Percentiles rank a stretch among this genome's conserved stretches.
phyloP scores from a whole-genome alignment of 1,140 invertebrate species.

The Drosophila gunungcola region DNA sequence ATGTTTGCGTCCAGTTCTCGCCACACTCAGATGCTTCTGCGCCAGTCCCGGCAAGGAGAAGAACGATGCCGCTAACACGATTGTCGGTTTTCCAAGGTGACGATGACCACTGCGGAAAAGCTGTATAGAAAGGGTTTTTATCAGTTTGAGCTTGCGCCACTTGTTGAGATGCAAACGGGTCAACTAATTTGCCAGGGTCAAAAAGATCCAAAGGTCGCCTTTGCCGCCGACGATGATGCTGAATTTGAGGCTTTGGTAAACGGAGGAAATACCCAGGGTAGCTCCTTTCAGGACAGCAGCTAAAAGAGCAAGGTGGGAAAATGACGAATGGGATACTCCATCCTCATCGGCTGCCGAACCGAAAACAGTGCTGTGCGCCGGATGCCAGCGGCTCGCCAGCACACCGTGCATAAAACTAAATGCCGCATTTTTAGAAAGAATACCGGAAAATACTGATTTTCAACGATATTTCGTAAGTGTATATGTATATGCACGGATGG shows the following conservation, averaged over 20 bases:
- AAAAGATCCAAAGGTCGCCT: slow-evolving; percentile 88
- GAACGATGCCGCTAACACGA: too few species aligned
- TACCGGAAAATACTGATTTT: too few species aligned
- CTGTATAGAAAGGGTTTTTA: too few species aligned
- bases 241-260: slow-evolving; percentile 64
- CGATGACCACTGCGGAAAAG: too few species aligned
- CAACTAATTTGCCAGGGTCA: slow-evolving; percentile 93
- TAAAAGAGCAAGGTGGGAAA: slow-evolving; percentile 36
- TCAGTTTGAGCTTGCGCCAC: slow-evolving; percentile 89
- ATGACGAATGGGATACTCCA: slow-evolving; percentile 4
- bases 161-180: slow-evolving; percentile 68
- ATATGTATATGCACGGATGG: too few species aligned
- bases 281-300: background rate
- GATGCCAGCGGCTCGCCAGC: slow-evolving; percentile 70
- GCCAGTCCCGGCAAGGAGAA: slow-evolving; percentile 35
- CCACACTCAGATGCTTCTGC: slow-evolving; percentile 14
- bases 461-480: too few species aligned
- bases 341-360: background rate
- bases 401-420: slow-evolving; percentile 86
- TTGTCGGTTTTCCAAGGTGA: too few species aligned
- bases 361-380: slow-evolving; percentile 53
- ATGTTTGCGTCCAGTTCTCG: slow-evolving; percentile 42
- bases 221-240: slow-evolving; percentile 71
- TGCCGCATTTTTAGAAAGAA: too few species aligned
- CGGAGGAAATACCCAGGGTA: background rate